Evolutionary conservation across 1,140 invertebrate genomes (phyloP), one percentile per base, ranked within the genome.

Genomic region (Aplysia californica): DNA sequence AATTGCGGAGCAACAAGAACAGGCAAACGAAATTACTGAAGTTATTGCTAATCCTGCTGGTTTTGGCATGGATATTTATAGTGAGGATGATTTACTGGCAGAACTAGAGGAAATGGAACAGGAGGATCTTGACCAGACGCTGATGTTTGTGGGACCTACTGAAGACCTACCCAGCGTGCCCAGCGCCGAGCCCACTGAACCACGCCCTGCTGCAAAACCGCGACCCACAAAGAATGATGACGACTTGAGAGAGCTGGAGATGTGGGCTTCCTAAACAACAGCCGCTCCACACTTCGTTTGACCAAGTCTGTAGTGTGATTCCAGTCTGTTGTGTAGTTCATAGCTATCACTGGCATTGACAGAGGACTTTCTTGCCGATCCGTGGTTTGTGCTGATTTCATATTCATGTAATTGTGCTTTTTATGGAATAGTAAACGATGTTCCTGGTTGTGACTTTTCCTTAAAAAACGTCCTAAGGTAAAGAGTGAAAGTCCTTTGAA

Each of bases 1-100:
- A 86, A 98, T 99, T 84, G 96, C 97, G 38, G 98, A 99, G 89
- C 98, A 99, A 91, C 97, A 99, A 91, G 98, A 99, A 90, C 95
- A 99, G 56, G 97, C 98, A 0, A 95, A 94, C 84, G 98, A 99
- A 93, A 99, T 99, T 85, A 97, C 97, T 0, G 96, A 99, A 87
- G 98, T 98, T 5, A 99, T 99, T 89, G 98, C 96, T 59, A 99
- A 97, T 91, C 98, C 98, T 76, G 95, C 98, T 69, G 97, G 96
- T 44, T 98, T 99, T 91, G 93, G 93, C 69, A 94, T 96, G 85
- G 96, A 98, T 87, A 90, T 72, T 72, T 79, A 20, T 44, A 67
- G 80, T 58, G 80, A 92, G 89, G 92, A 92, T 88, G 93, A 93
- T 76, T 82, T 93, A 35, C 82, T 91, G 77, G 89, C 87, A 72